Conservation (phyloP, 1,140 invertebrate species). For the Cherax destructor region DNA sequence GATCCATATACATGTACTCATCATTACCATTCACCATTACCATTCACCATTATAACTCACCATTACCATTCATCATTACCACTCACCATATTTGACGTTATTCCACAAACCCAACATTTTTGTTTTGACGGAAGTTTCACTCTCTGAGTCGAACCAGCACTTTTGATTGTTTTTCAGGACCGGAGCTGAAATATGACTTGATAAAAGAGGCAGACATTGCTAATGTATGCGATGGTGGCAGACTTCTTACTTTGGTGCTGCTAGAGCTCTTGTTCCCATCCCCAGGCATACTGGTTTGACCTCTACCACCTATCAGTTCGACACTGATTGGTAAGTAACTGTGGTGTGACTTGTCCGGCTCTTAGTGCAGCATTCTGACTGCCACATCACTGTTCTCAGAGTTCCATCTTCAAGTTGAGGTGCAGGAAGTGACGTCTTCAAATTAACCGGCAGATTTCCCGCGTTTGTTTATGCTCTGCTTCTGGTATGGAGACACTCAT, state of each 20-base stretch:
- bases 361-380: background rate
- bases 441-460: too few species aligned
- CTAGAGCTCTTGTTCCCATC: conserved; percentile 36
- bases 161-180: conserved; percentile 27
- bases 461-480: background rate
- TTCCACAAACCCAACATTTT: conserved; percentile 61
- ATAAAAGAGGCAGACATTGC: conserved; percentile 54
- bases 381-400: background rate
- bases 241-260: conserved; percentile 30
- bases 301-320: conserved; percentile 46
- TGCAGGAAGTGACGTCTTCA: background rate
- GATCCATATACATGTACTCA: background rate
- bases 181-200: conserved; percentile 52
- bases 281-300: conserved; percentile 27
- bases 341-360: background rate
- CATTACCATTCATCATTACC: conserved; percentile 22
- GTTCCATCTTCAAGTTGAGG: conserved; percentile 2
- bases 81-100: conserved; percentile 63
- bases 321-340: conserved; percentile 51
- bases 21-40: too few species aligned
- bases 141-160: conserved; percentile 34
- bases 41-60: too few species aligned
- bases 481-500: conserved; percentile 50
- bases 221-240: conserved; percentile 53
- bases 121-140: conserved; percentile 54